A percentile compares a stretch with the other conserved stretches of the same genome.
phyloP scores from a whole-genome alignment of 2,888 invertebrate genomes.

The Volucella zonaria region DNA sequence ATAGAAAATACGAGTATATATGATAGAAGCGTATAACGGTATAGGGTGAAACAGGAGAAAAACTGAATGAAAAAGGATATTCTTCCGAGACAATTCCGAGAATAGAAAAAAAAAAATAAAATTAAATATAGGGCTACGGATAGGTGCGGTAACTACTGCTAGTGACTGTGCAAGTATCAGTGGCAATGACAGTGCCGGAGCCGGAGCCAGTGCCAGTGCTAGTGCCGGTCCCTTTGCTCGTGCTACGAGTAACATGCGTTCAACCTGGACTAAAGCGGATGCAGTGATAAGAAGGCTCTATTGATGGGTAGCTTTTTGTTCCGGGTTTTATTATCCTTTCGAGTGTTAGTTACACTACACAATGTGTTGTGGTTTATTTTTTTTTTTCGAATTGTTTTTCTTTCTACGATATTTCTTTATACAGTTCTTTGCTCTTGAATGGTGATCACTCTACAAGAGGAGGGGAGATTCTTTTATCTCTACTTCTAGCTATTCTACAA shows the following conservation, averaged over 20 bases:
- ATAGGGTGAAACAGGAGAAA: slow-evolving; percentile 19
- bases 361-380: slow-evolving; percentile 46
- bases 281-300: slow-evolving; percentile 15
- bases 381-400: not conserved
- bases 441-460: slow-evolving; percentile 39
- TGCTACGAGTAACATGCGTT: slow-evolving; percentile 54
- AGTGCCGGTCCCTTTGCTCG: not conserved
- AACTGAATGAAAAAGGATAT: slow-evolving; percentile 35
- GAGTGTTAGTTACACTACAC: slow-evolving; percentile 66
- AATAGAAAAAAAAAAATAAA: slow-evolving; percentile 26
- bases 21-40: not conserved
- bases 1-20: slow-evolving; percentile 29
- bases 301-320: slow-evolving; percentile 51
- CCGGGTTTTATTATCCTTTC: slow-evolving; percentile 71
- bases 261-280: slow-evolving; percentile 37
- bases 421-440: slow-evolving; percentile 20
- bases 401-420: slow-evolving; percentile 4
- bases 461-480: slow-evolving; percentile 22
- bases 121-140: not conserved
- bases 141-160: no score
- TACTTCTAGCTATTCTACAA: slow-evolving; percentile 28
- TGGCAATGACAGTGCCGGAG: slow-evolving; percentile 17
- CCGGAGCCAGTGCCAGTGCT: not conserved
- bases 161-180: not conserved
- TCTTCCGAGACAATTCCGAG: slow-evolving; percentile 56